Conservation (phyloP, 2,888 invertebrate genomes). For the Cryptocephalus primarius region DNA sequence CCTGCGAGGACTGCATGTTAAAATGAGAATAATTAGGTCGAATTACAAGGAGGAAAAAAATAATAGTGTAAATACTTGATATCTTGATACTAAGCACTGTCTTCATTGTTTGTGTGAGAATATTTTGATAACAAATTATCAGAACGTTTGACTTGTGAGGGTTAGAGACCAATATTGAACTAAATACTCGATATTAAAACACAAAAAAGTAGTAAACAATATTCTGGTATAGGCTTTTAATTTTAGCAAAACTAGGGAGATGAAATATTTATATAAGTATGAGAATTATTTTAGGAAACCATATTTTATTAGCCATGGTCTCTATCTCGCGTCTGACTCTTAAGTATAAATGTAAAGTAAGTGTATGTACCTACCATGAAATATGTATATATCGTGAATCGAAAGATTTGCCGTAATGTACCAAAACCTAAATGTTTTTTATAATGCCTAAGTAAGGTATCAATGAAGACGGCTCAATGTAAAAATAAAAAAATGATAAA, state of each 20-base stretch:
- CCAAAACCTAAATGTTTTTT: slow-evolving; percentile 31
- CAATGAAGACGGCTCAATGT: slow-evolving; percentile 36
- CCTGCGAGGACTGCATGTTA: slow-evolving; percentile 33
- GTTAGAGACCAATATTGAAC: too few relatives aligned
- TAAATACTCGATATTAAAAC: too few relatives aligned
- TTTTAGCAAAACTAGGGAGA: too few relatives aligned
- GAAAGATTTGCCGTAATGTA: slow-evolving; percentile 19
- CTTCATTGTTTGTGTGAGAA: slow-evolving; percentile 25
- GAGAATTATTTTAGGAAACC: too few relatives aligned
- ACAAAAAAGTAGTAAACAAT: too few relatives aligned
- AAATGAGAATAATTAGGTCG: slow-evolving; percentile 5
- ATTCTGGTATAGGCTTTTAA: too few relatives aligned
- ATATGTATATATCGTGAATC: slow-evolving; percentile 18
- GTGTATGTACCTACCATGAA: slow-evolving; percentile 7
- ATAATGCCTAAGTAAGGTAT: slow-evolving; percentile 19
- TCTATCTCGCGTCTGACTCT: too few relatives aligned
- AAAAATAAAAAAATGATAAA: slow-evolving; percentile 23
- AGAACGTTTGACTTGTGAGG: too few relatives aligned
- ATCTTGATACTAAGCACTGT: slow-evolving; percentile 21
- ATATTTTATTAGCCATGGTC: too few relatives aligned
- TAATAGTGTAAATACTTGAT: slow-evolving; percentile 19
- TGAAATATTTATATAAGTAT: too few relatives aligned
- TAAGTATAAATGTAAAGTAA: neutral
- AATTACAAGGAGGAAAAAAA: slow-evolving; percentile 2
- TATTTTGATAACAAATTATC: too few relatives aligned